Conservation (phyloP, 2,113 vertebrate species). For the Hoplias malabaricus region DNA sequence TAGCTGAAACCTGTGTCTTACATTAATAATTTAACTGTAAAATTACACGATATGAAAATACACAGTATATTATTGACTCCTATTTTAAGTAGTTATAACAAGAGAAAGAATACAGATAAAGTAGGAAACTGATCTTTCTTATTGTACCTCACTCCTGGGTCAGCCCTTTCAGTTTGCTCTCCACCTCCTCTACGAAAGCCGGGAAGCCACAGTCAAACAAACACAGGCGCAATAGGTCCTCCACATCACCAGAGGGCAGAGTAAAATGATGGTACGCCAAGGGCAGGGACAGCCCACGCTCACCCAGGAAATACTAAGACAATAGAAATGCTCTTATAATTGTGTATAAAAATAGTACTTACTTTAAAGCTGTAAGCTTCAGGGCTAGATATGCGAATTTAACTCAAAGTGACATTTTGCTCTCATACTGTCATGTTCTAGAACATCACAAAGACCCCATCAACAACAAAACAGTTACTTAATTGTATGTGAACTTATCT, state of each 20-base stretch:
- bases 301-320: constrained; percentile 75
- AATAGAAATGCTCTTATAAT: background rate
- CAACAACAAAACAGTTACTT: background rate
- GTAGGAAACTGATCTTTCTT: constrained; percentile 17
- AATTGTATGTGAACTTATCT: background rate
- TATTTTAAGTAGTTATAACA: background rate
- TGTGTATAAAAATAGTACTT: constrained; percentile 3
- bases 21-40: no score
- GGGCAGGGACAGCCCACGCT: constrained; percentile 61
- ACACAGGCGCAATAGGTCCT: constrained; percentile 80
- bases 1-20: no score
- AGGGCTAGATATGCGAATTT: constrained; percentile 2
- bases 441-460: background rate
- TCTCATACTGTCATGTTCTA: background rate
- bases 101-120: background rate
- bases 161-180: constrained; percentile 80
- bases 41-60: no score
- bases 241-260: constrained; percentile 69
- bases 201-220: constrained; percentile 87
- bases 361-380: background rate
- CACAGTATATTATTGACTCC: background rate
- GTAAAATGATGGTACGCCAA: constrained; percentile 47
- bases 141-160: constrained; percentile 66
- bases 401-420: constrained; percentile 2
- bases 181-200: constrained; percentile 86